Evolutionary conservation across 2,797 vertebrate species (phyloP).

Genomic region (Sebastes nivosus): DNA sequence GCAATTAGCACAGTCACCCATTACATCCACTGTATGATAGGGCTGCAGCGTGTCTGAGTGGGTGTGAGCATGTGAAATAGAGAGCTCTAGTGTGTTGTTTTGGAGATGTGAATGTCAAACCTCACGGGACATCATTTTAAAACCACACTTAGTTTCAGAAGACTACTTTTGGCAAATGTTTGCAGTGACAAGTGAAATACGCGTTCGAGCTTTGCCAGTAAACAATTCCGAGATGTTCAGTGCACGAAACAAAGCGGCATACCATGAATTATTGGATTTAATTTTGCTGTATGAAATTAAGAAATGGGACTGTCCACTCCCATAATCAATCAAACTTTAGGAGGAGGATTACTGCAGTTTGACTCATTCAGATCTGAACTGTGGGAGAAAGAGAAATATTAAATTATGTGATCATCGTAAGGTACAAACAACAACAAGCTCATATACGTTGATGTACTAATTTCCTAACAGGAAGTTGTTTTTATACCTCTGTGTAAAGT

Average conservation of each 20-base stretch:
- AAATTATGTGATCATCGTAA: not conserved
- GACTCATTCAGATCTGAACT: not conserved
- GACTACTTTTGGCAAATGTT: conserved; percentile 49
- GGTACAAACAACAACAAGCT: not conserved
- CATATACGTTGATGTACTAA: not conserved
- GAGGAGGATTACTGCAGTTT: conserved; percentile 6
- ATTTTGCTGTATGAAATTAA: conserved; percentile 34
- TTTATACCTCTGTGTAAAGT: not conserved
- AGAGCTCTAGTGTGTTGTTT: conserved; percentile 15
- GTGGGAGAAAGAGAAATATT: not conserved
- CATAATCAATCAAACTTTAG: conserved; percentile 38
- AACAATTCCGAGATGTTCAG: conserved; percentile 31
- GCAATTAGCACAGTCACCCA: conserved; percentile 68
- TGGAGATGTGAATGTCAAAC: conserved; percentile 39
- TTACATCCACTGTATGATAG: conserved; percentile 57
- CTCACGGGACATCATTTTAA: conserved; percentile 53
- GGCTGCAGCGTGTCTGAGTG: conserved; percentile 46
- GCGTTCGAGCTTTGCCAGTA: conserved; percentile 31
- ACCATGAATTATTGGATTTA: conserved; percentile 45
- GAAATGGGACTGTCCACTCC: conserved; percentile 12
- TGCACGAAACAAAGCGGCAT: conserved; percentile 27
- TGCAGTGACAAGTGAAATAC: conserved; percentile 47
- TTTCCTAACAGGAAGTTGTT: not conserved
- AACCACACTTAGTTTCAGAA: conserved; percentile 64
- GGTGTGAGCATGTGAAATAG: conserved; percentile 26